Evolutionary conservation across 2,888 invertebrate species (phyloP).

Genomic region (Sussaba pulchella): DNA sequence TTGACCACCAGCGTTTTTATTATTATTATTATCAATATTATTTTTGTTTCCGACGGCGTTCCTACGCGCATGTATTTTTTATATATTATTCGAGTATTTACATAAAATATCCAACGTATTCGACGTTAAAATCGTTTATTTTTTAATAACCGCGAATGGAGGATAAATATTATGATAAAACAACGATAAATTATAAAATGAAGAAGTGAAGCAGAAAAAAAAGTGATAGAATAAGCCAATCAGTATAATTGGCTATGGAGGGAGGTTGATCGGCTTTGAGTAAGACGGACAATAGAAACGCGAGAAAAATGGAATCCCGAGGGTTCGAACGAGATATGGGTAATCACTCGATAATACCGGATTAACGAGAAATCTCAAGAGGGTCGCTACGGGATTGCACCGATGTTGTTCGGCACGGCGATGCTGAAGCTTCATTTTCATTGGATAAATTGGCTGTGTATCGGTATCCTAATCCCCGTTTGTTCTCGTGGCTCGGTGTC

Average conservation of each 20-base stretch:
- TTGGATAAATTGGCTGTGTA: neutral
- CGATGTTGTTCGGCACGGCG: neutral
- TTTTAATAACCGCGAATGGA: neutral
- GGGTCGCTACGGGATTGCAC: neutral
- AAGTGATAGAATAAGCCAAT: neutral
- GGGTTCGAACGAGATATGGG: slow-evolving; percentile 5
- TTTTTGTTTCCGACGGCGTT: no score
- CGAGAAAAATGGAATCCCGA: slow-evolving; percentile 4
- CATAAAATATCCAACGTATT: no score
- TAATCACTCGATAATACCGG: slow-evolving; percentile 28
- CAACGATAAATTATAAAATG: neutral
- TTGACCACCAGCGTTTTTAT: no score
- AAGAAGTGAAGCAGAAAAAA: neutral
- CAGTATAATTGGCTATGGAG: neutral
- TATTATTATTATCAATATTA: no score
- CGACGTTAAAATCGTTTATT: no score
- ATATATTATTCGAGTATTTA: neutral
- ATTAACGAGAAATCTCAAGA: slow-evolving; percentile 26
- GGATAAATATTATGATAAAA: neutral
- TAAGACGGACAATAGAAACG: slow-evolving; percentile 4
- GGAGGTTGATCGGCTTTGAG: neutral
- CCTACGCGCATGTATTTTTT: neutral
- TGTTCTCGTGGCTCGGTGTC: neutral
- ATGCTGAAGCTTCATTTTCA: neutral
- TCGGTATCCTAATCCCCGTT: slow-evolving; percentile 5